Base-by-base conservation (phyloP, 2,888 invertebrate genomes). In the Empis livida region DNA sequence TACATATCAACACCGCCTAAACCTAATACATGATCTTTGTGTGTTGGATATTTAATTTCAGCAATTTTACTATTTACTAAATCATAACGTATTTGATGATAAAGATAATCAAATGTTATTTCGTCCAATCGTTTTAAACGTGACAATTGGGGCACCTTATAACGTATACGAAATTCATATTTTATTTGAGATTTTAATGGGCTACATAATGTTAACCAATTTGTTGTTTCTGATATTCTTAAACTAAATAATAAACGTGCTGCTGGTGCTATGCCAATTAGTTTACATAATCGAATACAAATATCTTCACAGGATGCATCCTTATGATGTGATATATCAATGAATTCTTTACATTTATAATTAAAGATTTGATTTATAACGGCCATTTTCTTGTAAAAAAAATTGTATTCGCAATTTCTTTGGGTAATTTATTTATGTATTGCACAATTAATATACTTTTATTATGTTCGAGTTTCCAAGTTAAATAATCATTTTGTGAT, bases 1-100 rank as follows among this genome's bases (percentile, higher is more conserved):
- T 79, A 84, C 88, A 93, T 91, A 65, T 92, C 91, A 45, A 85
- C 79, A 47, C 90, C 88, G 10, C 88, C 88, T 45, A 93, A 71
- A 0, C 93, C 93, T 46, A 91, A 72, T 2, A 90, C 73, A 66
- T 88, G 83, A 49, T 80, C 76, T 61, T 83, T 83, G 57, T 82
- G 79, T 49, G 81, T 80, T 45, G 86, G 84, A 66, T 84, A 87
- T 50, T 80, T 75, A 50, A 89, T 80, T 62, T 89, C 89, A 9
- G 82, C 76, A 53, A 93, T 82, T 61, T 79, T 80, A 60, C 84
- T 85, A 47, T 83, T 78, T 49, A 88, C 74, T 42, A 92, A 82
- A 74, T 92, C 92, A 61, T 77, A 74, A 30, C 88, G 74, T 41
- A 83, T 84, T 78, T 91, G 92, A 66, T 82, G 80, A 62, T 87